Evolutionary conservation across 92 coral and sea anemone genomes (phyloP).

Genomic region (Epizoanthus scotinus): DNA sequence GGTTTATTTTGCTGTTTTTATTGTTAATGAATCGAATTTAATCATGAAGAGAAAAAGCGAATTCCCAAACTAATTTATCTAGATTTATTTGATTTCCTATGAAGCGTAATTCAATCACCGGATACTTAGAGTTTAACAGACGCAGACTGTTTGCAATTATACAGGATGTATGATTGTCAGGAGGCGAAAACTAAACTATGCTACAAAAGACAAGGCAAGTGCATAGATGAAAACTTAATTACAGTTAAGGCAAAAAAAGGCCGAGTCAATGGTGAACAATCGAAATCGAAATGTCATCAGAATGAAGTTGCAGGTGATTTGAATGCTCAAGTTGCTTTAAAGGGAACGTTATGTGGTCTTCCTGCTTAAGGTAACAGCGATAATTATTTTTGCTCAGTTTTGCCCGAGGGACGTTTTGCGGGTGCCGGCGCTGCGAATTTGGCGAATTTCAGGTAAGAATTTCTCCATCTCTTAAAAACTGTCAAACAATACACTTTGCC

Average conservation of each 20-base stretch:
- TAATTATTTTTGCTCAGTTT: slow-evolving; percentile 26
- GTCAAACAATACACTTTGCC: slow-evolving; percentile 47
- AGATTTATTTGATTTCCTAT: slow-evolving; percentile 65
- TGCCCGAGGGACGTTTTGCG: background rate
- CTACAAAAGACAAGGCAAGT: slow-evolving; percentile 73
- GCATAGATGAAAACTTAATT: slow-evolving; percentile 78
- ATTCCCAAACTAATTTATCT: slow-evolving; percentile 53
- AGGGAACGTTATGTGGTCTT: slow-evolving; percentile 75
- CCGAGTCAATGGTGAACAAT: slow-evolving; percentile 86
- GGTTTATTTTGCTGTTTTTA: slow-evolving; percentile 42
- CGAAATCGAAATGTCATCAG: slow-evolving; percentile 79
- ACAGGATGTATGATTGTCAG: slow-evolving; percentile 78
- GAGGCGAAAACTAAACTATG: slow-evolving; percentile 60
- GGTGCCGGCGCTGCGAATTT: background rate
- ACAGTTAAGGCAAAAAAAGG: slow-evolving; percentile 77
- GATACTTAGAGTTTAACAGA: slow-evolving; percentile 49
- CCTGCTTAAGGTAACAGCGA: slow-evolving; percentile 15
- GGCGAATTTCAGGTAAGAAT: slow-evolving; percentile 14
- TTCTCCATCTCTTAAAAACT: background rate
- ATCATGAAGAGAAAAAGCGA: slow-evolving; percentile 50
- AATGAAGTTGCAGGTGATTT: slow-evolving; percentile 83
- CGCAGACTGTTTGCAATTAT: slow-evolving; percentile 64
- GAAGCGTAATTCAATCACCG: slow-evolving; percentile 69
- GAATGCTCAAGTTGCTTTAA: slow-evolving; percentile 53
- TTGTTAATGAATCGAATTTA: slow-evolving; percentile 57